Base-by-base conservation (phyloP, 92 coral and sea anemone species). In the Porites lobata region DNA sequence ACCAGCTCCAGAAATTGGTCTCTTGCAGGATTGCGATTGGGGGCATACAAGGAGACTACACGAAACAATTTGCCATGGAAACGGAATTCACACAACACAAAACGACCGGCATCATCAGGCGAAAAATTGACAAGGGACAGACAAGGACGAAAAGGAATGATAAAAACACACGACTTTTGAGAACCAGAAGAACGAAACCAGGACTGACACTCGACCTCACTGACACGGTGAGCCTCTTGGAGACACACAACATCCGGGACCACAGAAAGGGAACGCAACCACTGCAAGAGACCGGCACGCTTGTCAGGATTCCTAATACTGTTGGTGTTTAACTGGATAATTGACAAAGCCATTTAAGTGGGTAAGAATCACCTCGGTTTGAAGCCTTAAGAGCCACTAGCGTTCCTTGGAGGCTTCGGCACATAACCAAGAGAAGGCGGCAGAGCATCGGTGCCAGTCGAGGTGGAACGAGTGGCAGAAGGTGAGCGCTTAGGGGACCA, bases 21-120 rank as follows among this genome's bases (percentile, higher is more conserved):
- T 0, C 88, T 69, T 0, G 59, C 87, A 4, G 93, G 93, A 32
- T 86, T 75, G 0, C 87, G 77, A 9, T 80, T 86, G 0, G 80
- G 88, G 9, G 76, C 71, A 24, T 75, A 86, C 0, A 80, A 0
- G 1, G 54, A 69, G 0, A 53, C 11, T 0, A 70, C 56, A 43
- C 82, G 58, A 13, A 86, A 50, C 2, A 22, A 18, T 0, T 52
- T 52, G 7, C 8, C 53, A 17, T 9, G 3, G 21, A 10, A 50
- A 0, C n/a, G 52, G 0, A 85, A 68, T 15, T 76, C 82, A 2
- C 8, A 19, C 9, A n/a, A 26, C 0, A 69, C 8, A 13, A 75
- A 26, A 10, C 88, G 76, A 0, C 1, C 53, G 1, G 8, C 0
- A 3, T 84, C 81, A 7, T 32, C 32, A 29, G 32, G 51, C 88